Conservation (phyloP, 2,797 vertebrate genomes). For the Oreochromis mossambicus region DNA sequence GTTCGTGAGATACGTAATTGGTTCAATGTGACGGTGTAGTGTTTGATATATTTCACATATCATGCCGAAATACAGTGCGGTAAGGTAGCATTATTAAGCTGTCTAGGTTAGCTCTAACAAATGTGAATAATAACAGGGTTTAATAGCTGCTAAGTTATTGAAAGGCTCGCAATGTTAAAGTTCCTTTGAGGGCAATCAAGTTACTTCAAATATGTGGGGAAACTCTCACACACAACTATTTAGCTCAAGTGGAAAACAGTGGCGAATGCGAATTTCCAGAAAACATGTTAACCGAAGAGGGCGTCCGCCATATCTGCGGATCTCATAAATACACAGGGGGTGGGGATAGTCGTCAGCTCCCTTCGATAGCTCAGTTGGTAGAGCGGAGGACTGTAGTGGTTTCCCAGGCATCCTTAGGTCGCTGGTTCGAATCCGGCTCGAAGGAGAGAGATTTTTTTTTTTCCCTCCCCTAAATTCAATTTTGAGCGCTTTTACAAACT, state of each 20-base stretch:
- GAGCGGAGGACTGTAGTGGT: slow-evolving; percentile 92
- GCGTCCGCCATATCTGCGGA: rapidly evolving
- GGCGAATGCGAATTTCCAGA: not conserved
- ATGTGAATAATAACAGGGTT: not conserved
- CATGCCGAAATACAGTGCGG: not conserved
- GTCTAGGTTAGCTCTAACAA: not conserved
- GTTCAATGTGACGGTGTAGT: no score
- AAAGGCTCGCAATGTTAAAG: not conserved
- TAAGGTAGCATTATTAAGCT: not conserved
- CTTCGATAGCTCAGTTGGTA: slow-evolving; percentile 97
- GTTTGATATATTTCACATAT: not conserved
- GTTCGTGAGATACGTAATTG: rapidly evolving
- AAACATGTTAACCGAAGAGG: not conserved
- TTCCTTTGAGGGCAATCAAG: not conserved
- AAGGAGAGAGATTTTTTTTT: slow-evolving; percentile 65
- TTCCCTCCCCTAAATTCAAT: rapidly evolving
- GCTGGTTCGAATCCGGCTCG: slow-evolving; percentile 95
- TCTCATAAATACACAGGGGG: not conserved
- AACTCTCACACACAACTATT: not conserved
- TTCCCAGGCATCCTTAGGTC: slow-evolving; percentile 83
- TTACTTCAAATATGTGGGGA: not conserved
- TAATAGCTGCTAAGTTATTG: not conserved
- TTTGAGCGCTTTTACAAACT: not conserved
- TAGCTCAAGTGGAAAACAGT: not conserved
- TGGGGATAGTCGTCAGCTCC: rapidly evolving